These are phyloP conservation scores for Myathropa florea DNA, from an alignment of 2,888 invertebrate species.

Conservation along the genomic window DNA sequence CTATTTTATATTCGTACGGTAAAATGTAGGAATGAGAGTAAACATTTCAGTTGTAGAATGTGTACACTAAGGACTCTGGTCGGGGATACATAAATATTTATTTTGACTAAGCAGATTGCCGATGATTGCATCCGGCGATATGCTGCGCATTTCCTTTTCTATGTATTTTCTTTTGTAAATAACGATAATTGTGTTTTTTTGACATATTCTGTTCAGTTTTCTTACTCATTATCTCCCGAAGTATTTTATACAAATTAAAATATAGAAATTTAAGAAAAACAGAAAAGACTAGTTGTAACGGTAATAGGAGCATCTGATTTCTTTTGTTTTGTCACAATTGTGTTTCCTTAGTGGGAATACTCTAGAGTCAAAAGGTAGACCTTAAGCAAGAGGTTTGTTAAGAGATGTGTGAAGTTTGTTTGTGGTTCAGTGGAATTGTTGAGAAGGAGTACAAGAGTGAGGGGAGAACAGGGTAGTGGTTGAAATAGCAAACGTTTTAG, in stretches of 20 bases:
- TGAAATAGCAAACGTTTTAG: too few relatives aligned
- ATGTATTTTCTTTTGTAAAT: constrained; percentile 54
- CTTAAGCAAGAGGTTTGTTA: not conserved
- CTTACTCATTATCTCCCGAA: constrained; percentile 19
- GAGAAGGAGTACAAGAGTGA: too few relatives aligned
- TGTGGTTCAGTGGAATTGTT: too few relatives aligned
- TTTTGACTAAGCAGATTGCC: constrained; percentile 57
- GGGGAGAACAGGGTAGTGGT: too few relatives aligned
- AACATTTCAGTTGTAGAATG: constrained; percentile 16
- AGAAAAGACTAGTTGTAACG: constrained; percentile 17
- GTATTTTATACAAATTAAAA: constrained; percentile 40
- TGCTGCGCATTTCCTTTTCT: constrained; percentile 37
- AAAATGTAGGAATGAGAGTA: constrained; percentile 20
- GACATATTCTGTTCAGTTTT: not conserved
- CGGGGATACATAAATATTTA: constrained; percentile 5
- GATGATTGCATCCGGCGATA: constrained; percentile 11
- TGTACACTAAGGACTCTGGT: constrained; percentile 14
- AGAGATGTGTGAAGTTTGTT: not conserved
- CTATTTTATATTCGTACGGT: constrained; percentile 34
- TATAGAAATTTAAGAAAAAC: not conserved
- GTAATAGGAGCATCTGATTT: constrained; percentile 14
- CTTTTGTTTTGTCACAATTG: not conserved
- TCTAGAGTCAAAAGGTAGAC: not conserved
- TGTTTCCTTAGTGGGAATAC: not conserved
- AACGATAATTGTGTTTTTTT: constrained; percentile 12